phyloP scores from a whole-genome alignment of 2,888 invertebrate genomes.

The Ophonus ardosiacus region DNA sequence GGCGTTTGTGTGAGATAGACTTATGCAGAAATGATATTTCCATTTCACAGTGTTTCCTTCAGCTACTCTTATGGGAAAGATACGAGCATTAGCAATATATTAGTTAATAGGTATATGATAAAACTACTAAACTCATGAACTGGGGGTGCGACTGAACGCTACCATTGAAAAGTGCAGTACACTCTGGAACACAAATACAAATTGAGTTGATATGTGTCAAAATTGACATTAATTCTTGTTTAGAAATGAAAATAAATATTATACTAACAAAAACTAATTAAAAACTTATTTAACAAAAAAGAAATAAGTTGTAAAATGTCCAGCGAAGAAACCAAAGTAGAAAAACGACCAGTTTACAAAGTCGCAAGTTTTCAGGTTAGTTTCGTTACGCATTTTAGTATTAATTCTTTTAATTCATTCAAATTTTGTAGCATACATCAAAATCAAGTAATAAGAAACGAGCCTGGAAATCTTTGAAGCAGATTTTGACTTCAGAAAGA shows the following conservation, averaged over 20 bases:
- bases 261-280: background rate
- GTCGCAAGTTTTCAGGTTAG: conserved; percentile 70
- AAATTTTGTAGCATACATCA: conserved; percentile 75
- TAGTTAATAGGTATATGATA: too few relatives aligned
- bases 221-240: background rate
- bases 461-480: conserved; percentile 92
- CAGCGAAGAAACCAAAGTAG: conserved; percentile 69
- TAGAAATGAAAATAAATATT: background rate
- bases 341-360: conserved; percentile 73
- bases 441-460: conserved; percentile 85
- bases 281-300: background rate
- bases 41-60: too few relatives aligned
- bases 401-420: background rate
- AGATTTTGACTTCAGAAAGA: conserved; percentile 90
- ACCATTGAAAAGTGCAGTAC: too few relatives aligned
- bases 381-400: background rate
- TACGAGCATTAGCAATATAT: too few relatives aligned
- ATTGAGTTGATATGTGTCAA: too few relatives aligned
- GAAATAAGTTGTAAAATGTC: conserved; percentile 65
- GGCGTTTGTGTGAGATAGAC: too few relatives aligned
- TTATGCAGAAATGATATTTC: too few relatives aligned
- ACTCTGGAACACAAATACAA: too few relatives aligned
- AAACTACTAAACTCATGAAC: too few relatives aligned
- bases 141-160: too few relatives aligned
- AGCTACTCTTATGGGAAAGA: too few relatives aligned